Base-by-base conservation (phyloP, 2,113 vertebrate species). In the Boulengeromyrus knoepffleri region DNA sequence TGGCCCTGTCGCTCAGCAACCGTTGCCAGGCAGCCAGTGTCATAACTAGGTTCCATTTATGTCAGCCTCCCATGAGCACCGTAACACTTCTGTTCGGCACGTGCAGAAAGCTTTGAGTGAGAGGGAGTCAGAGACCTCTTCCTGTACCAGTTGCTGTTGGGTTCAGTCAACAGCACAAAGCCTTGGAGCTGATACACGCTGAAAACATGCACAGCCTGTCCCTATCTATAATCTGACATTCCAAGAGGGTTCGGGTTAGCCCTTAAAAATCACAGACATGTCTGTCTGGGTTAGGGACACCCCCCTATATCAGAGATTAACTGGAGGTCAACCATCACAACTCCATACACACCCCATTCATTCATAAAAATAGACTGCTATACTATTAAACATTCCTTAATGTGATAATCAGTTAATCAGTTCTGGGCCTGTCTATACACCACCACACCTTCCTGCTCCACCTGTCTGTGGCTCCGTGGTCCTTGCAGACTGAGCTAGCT, bases 11-110 rank as follows among this genome's bases (percentile, higher is more conserved):
- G 90, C 88, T 91, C 53, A 77, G 53, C 89, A 53, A 56, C 87
- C 10, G 86, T 90, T 53, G 52, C 91, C 80, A 88, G 87, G 84
- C 91, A 89, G 87, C 90, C 53, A 62, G 45, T 88, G 66, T 91
- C 89, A 85, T 90, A 89, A 87, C 80, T 13, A 13, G 36, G 77
- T 74, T 36, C 42, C 45, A 47, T 90, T 89, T 87, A 42, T 80
- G 58, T 15, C 42, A 19, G 45, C 87, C 45, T 90, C 90, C 47
- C 85, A 19, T 52, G 85, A 36, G 50, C 27, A 39, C 88, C 88
- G 50, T 36, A 85, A 31, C 56, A 52, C 89, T 89, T 89, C 88
- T 84, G 52, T 58, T 88, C 1, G 9, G 85, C 46, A 31, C 36
- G 36, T 39, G 36, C n/a, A 45, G 53, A 88, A 87, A 87, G 47